phyloP scores from a whole-genome alignment of 2,888 invertebrate species.

The Polydrusus cervinus region DNA sequence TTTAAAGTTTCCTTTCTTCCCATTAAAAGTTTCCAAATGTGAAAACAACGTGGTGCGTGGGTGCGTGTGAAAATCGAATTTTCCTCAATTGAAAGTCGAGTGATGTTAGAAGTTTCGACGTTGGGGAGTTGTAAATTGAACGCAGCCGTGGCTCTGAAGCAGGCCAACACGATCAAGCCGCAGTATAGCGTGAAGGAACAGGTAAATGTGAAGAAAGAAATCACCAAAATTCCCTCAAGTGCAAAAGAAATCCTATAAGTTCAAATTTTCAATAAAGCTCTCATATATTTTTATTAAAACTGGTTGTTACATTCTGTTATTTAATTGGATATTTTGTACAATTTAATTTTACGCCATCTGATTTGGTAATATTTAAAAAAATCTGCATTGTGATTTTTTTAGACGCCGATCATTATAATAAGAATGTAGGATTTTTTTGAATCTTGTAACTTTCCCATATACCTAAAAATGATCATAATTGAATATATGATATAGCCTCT shows the following conservation, averaged over 20 bases:
- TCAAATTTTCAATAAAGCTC: background rate
- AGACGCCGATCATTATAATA: too few relatives aligned
- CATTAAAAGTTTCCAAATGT: slow-evolving; percentile 25
- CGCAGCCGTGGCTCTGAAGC: slow-evolving; percentile 76
- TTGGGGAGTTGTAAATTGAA: slow-evolving; percentile 81
- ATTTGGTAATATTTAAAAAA: too few relatives aligned
- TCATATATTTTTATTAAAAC: too few relatives aligned
- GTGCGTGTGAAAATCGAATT: slow-evolving; percentile 13
- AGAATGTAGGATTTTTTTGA: too few relatives aligned
- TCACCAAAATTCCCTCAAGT: background rate
- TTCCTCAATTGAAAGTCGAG: slow-evolving; percentile 21
- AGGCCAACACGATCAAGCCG: slow-evolving; percentile 67
- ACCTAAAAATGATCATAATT: too few relatives aligned
- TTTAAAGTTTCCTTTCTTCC: background rate
- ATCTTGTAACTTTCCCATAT: too few relatives aligned
- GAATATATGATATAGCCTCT: too few relatives aligned
- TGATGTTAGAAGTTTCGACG: slow-evolving; percentile 81
- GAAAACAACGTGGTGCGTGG: slow-evolving; percentile 22
- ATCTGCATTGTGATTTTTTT: too few relatives aligned
- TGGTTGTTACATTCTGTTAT: too few relatives aligned
- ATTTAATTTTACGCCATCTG: too few relatives aligned
- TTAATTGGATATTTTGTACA: background rate
- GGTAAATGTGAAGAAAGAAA: slow-evolving; percentile 30
- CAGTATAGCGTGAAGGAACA: slow-evolving; percentile 76
- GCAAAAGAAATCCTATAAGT: background rate